Base-by-base conservation (phyloP, 2,888 invertebrate species). In the Villa cingulata region DNA sequence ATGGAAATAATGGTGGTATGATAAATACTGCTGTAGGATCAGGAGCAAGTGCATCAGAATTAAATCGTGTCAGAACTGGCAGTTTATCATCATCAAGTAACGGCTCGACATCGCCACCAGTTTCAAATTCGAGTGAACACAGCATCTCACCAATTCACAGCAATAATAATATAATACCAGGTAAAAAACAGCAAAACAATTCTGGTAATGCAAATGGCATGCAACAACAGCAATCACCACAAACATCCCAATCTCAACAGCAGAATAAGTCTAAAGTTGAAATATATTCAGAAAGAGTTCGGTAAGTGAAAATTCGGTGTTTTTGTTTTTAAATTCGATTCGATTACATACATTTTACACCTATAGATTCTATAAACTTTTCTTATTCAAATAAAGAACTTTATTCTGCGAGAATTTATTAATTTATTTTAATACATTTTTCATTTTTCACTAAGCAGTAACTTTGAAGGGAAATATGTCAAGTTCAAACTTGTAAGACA, bases 91-190 rank as follows among this genome's bases (percentile, higher is more conserved):
- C n/a, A 23, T 83, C 83, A 54, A 84, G 78, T 56, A 77, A 81
- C 51, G 86, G 83, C 27, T 86, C 86, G 37, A 83, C 85, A 51
- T 86, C 87, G 6, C 86, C 87, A 49, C 86, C 87, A 34, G 76
- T 74, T 1, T 81, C 82, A 2, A 82, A 83, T 36, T 78, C 81
- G 23, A 84, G 83, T 57, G 85, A 82, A 55, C 79, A 81, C 17
- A 81, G 81, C 56, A 73, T 81, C 51, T 85, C 86, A 53, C 85
- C 84, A 14, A 76, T 79, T 36, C 83, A 84, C 64, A 72, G 52
- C 67, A 73, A 58, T 50, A n/a, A n/a, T 23, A 42, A 53, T 53
- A 50, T 46, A 20, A 37, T 32, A 16, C 19, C 41, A 17, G 47
- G 50, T 27, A 48, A 44, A 38, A 44, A 41, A 14, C 39, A 43